Evolutionary conservation across 2,797 vertebrate genomes (phyloP), one percentile per base, ranked within the genome.

Genomic region (Vultur gryphus): DNA sequence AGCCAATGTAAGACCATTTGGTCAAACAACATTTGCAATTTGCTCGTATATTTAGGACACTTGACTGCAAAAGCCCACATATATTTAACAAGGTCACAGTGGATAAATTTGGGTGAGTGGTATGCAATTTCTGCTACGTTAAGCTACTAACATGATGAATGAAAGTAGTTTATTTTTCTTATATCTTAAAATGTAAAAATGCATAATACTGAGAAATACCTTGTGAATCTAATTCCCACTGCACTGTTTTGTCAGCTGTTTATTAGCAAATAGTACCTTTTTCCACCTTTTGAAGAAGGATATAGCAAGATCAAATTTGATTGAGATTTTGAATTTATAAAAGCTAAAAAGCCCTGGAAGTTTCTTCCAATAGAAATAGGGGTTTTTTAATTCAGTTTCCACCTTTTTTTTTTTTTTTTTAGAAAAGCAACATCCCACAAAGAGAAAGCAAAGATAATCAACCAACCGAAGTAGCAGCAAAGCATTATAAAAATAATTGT

Each of bases 11-110:
- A 57, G 66, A 77, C 54, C 75, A 70, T 77, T 94, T 88, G 91
- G 79, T 51, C 75, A 87, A 93, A 89, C 4, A 49, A 28, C 41
- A 76, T 90, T 90, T 82, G 64, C 59, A 80, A 31, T 93, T 90
- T 43, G 37, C 16, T 95, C 62, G 86, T 90, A 41, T 82, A 90
- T 94, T 96, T 92, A 84, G 89, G 84, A 59, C 5, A 7, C 48
- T 64, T 26, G 58, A 41, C 82, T 78, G 52, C 55, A 87, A 81
- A 72, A 92, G 13, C 48, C 52, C 84, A 39, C 49, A 5, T 18
- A 11, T 37, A 75, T 78, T 80, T 90, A 89, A 81, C 69, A 91
- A 92, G 91, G 89, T 81, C 95, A 92, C 95, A 92, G 72, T 24
- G 48, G 49, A 77, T 65, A 69, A 71, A 85, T 91, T 9, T 75